A percentile compares a stretch with the other conserved stretches of the same genome.
Evolutionary conservation across 2,888 invertebrate species (phyloP).

Genomic region (Sphaerophoria rueppellii): DNA sequence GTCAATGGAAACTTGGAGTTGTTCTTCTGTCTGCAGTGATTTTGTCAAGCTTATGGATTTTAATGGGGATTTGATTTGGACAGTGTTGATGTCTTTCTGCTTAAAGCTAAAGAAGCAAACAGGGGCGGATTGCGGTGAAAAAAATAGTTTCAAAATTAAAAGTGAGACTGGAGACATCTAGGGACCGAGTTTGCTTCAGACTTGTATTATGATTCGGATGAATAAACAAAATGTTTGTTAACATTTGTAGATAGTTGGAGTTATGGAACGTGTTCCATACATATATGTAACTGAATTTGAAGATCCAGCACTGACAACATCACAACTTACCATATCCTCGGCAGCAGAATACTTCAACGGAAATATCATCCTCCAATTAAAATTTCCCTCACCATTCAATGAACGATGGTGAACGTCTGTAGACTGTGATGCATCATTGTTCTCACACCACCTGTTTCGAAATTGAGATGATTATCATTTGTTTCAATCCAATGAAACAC

Average conservation of each 20-base stretch:
- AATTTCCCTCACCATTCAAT: slow-evolving; percentile 89
- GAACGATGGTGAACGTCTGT: slow-evolving; percentile 94
- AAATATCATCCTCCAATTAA: slow-evolving; percentile 96
- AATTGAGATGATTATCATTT: neutral
- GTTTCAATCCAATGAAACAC: neutral
- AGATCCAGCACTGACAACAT: slow-evolving; percentile 4
- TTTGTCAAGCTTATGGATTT: slow-evolving; percentile 15
- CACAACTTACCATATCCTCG: slow-evolving; percentile 86
- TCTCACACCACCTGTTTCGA: slow-evolving; percentile 86
- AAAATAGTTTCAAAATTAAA: no score
- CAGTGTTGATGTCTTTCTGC: slow-evolving; percentile 24
- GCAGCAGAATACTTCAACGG: slow-evolving; percentile 89
- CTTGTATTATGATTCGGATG: no score
- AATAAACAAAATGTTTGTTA: no score
- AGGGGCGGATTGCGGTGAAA: neutral
- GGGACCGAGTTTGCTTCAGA: no score
- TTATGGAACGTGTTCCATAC: no score
- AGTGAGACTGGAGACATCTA: no score
- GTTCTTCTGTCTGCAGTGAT: neutral
- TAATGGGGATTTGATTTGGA: slow-evolving; percentile 39
- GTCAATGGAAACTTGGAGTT: slow-evolving; percentile 46
- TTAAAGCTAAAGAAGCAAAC: neutral
- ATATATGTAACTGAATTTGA: no score
- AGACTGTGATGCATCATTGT: slow-evolving; percentile 86
- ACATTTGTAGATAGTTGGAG: no score